Evolutionary conservation across 2,113 vertebrate genomes (phyloP).

Genomic region (Nipponia nippon): DNA sequence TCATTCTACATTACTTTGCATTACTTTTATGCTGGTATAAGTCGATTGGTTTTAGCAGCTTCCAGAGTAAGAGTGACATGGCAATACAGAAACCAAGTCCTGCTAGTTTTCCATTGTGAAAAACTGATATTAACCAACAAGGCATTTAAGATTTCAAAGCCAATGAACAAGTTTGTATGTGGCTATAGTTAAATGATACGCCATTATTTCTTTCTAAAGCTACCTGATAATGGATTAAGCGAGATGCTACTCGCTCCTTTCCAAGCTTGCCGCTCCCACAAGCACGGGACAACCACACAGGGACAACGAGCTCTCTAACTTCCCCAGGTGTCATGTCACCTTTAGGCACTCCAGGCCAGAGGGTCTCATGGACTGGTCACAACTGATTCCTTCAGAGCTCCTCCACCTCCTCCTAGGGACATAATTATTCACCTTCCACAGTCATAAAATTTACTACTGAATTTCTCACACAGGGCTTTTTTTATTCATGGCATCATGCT

Average conservation of each 20-base stretch:
- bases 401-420: neutral
- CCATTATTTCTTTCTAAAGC: neutral
- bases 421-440: neutral
- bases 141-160: neutral
- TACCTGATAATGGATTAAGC: neutral
- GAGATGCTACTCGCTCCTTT: neutral
- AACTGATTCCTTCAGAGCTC: neutral
- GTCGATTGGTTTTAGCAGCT: neutral
- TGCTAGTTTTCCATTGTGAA: neutral
- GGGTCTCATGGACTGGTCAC: neutral
- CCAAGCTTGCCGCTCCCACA: neutral
- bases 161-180: neutral
- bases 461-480: neutral
- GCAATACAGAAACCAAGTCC: neutral
- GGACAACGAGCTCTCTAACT: neutral
- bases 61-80: neutral
- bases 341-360: neutral
- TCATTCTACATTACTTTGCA: neutral
- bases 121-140: neutral
- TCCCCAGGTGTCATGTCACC: neutral
- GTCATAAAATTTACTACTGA: neutral
- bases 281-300: neutral
- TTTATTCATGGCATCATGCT: neutral
- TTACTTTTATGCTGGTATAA: fast-evolving
- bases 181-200: neutral